Evolutionary conservation across 2,113 vertebrate species (phyloP).

Genomic region (Salvelinus namaycush): DNA sequence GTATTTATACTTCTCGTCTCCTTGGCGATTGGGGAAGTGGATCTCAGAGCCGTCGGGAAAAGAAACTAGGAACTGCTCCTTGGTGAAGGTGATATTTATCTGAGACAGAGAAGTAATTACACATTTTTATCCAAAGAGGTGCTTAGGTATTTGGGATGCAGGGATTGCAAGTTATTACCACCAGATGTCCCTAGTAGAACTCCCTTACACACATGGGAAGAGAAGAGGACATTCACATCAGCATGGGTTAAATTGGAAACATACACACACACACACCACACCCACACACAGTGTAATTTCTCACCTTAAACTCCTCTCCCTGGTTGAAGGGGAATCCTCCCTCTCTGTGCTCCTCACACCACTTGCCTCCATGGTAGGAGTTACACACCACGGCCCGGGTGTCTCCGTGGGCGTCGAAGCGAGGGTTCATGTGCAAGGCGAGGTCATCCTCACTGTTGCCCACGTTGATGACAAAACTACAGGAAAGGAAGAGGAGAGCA

Average conservation of each 20-base stretch:
- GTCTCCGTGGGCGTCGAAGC: slow-evolving; percentile 72
- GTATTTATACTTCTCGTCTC: slow-evolving; percentile 62
- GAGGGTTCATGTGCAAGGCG: slow-evolving; percentile 71
- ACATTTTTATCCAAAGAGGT: no score
- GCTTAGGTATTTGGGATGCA: neutral
- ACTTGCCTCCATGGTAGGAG: slow-evolving; percentile 66
- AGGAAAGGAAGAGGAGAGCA: neutral
- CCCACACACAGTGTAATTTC: neutral
- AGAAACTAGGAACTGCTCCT: slow-evolving; percentile 63
- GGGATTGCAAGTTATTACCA: slow-evolving; percentile 7
- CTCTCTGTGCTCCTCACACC: slow-evolving; percentile 67
- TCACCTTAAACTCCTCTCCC: slow-evolving; percentile 70
- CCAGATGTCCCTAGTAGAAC: slow-evolving; percentile 18
- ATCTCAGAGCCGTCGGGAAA: slow-evolving; percentile 66
- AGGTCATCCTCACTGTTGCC: slow-evolving; percentile 60
- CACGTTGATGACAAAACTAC: slow-evolving; percentile 72
- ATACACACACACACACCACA: no score
- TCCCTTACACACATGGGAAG: neutral
- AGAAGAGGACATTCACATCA: neutral
- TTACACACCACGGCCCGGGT: slow-evolving; percentile 69
- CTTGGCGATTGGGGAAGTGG: slow-evolving; percentile 73
- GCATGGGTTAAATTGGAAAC: neutral
- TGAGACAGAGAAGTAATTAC: slow-evolving; percentile 27
- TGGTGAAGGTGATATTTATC: slow-evolving; percentile 66
- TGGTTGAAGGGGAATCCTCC: slow-evolving; percentile 68